phyloP scores from a whole-genome alignment of 2,888 invertebrate species.

The Gordius sp. region DNA sequence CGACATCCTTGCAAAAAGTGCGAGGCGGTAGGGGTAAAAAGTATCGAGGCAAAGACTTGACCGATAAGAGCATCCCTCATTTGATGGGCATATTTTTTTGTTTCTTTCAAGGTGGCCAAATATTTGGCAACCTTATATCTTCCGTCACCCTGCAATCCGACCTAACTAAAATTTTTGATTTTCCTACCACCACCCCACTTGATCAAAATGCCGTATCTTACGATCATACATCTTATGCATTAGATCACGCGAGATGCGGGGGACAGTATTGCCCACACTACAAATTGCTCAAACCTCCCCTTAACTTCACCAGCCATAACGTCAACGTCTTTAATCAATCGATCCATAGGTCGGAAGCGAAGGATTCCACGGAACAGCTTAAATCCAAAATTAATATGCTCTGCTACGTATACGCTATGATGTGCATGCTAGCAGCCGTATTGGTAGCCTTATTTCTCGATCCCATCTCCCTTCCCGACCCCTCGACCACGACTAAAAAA shows the following conservation, averaged over 20 bases:
- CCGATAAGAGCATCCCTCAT: slow-evolving; percentile 6
- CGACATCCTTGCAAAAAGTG: too few relatives aligned
- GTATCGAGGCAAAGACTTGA: background rate
- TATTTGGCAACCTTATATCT: slow-evolving; percentile 20
- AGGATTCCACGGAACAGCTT: background rate
- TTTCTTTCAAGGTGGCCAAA: slow-evolving; percentile 18
- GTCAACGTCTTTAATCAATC: too few relatives aligned
- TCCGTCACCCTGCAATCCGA: slow-evolving; percentile 17
- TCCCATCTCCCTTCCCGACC: background rate
- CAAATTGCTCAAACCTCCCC: too few relatives aligned
- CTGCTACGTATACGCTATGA: slow-evolving; percentile 7
- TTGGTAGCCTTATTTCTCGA: background rate
- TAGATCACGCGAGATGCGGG: too few relatives aligned
- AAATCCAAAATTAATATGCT: slow-evolving; percentile 10
- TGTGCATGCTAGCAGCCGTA: background rate
- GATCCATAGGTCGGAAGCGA: too few relatives aligned
- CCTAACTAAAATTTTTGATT: background rate
- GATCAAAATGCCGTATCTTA: background rate
- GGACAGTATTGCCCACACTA: too few relatives aligned
- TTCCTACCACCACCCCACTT: background rate
- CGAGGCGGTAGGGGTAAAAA: too few relatives aligned
- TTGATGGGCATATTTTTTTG: slow-evolving; percentile 16
- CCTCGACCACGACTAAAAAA: too few relatives aligned
- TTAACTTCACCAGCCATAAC: too few relatives aligned
- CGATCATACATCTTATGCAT: too few relatives aligned